phyloP scores from a whole-genome alignment of 2,888 invertebrate species.

The Cremastinae sp. region DNA sequence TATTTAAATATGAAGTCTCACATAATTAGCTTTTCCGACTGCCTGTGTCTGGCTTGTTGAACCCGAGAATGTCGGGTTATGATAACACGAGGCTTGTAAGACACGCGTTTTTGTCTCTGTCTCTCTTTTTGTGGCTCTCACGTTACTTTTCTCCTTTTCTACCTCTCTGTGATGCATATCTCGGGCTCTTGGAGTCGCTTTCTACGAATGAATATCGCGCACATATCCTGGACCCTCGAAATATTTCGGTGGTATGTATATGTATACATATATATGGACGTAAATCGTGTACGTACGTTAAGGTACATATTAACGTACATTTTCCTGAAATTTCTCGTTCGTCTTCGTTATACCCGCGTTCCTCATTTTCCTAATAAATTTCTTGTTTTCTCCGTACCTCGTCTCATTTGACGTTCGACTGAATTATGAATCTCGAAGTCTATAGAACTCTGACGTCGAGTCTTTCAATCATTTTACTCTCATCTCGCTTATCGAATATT shows the following conservation, averaged over 20 bases:
- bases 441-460: too few relatives aligned
- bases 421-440: too few relatives aligned
- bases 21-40: constrained; percentile 32
- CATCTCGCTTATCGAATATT: background rate
- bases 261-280: constrained; percentile 11
- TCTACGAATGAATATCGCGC: background rate
- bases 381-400: constrained; percentile 24
- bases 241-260: constrained; percentile 4
- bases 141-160: background rate
- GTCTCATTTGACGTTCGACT: constrained; percentile 64
- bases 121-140: too few relatives aligned
- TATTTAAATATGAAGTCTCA: constrained; percentile 29
- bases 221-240: too few relatives aligned
- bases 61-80: constrained; percentile 22
- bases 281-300: constrained; percentile 27
- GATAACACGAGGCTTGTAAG: constrained; percentile 24
- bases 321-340: constrained; percentile 63
- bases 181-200: constrained; percentile 18
- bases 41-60: constrained; percentile 37
- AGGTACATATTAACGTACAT: constrained; percentile 25
- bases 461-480: too few relatives aligned
- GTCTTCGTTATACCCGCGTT: constrained; percentile 67
- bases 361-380: background rate
- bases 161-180: too few relatives aligned
- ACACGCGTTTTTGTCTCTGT: background rate